Conservation (phyloP, 2,888 invertebrate genomes). For the Acronicta leporina region DNA sequence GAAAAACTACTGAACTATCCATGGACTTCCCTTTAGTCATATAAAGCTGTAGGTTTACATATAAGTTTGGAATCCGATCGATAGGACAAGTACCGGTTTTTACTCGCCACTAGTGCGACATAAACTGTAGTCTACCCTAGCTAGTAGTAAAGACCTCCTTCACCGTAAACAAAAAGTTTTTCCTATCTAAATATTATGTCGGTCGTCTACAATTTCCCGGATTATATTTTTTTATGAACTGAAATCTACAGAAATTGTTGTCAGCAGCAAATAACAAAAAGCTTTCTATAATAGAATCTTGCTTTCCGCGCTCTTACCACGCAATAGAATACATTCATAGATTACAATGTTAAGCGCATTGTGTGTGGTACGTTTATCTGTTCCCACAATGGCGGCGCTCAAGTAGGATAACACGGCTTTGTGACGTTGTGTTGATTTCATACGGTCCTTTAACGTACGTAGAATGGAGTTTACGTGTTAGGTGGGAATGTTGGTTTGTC, state of each 20-base stretch:
- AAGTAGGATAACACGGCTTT: conserved; percentile 80
- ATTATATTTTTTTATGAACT: background rate
- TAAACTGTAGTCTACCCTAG: too few relatives aligned
- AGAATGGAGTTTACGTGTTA: conserved; percentile 39
- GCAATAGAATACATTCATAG: conserved; percentile 49
- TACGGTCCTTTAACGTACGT: conserved; percentile 47
- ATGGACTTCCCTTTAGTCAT: too few relatives aligned
- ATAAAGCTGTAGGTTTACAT: too few relatives aligned
- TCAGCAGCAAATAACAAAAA: conserved; percentile 16
- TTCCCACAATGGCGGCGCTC: conserved; percentile 75
- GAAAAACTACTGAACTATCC: too few relatives aligned
- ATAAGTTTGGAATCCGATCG: too few relatives aligned
- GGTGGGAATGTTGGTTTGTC: conserved; percentile 13
- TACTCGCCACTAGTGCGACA: too few relatives aligned
- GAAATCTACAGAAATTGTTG: background rate
- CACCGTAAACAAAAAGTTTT: too few relatives aligned
- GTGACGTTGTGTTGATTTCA: conserved; percentile 62
- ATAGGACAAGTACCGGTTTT: too few relatives aligned
- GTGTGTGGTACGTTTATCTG: conserved; percentile 73
- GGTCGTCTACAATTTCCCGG: too few relatives aligned
- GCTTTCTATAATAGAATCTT: conserved; percentile 20
- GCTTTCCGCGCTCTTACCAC: conserved; percentile 36
- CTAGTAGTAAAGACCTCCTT: too few relatives aligned
- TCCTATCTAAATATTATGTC: too few relatives aligned
- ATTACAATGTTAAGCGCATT: conserved; percentile 54